Conservation (phyloP, 2,113 vertebrate genomes). For the Haemorhous mexicanus region DNA sequence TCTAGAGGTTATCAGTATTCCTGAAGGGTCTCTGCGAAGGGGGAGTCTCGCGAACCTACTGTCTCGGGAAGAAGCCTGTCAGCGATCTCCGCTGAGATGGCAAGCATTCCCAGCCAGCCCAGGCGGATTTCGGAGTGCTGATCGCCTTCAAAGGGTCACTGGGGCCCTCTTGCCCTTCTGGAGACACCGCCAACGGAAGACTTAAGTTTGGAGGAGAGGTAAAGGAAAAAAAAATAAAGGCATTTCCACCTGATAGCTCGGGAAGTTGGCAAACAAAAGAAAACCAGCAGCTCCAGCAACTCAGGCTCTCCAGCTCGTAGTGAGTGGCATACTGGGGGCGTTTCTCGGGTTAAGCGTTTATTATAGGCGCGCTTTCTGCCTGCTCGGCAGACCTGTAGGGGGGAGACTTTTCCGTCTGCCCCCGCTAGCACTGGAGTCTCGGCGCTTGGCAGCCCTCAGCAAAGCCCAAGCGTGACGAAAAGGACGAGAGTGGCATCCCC, state of each 20-base stretch:
- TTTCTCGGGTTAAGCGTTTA: background rate
- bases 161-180: background rate
- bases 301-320: background rate
- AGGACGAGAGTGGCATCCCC: background rate
- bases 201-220: too few species aligned
- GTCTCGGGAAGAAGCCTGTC: background rate
- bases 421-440: background rate
- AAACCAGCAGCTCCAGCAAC: background rate
- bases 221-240: background rate
- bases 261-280: background rate
- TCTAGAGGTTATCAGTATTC: background rate
- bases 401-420: background rate
- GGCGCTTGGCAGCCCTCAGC: background rate
- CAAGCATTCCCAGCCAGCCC: background rate
- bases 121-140: accelerated
- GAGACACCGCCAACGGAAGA: accelerated
- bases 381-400: background rate
- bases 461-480: background rate
- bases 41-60: background rate
- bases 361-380: background rate
- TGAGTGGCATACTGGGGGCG: background rate
- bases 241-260: background rate
- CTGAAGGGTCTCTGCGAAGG: background rate
- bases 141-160: background rate
- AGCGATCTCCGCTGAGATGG: background rate